Evolutionary conservation across 2,797 vertebrate genomes (phyloP), one percentile per base, ranked within the genome.

Genomic region (Gymnodraco acuticeps): DNA sequence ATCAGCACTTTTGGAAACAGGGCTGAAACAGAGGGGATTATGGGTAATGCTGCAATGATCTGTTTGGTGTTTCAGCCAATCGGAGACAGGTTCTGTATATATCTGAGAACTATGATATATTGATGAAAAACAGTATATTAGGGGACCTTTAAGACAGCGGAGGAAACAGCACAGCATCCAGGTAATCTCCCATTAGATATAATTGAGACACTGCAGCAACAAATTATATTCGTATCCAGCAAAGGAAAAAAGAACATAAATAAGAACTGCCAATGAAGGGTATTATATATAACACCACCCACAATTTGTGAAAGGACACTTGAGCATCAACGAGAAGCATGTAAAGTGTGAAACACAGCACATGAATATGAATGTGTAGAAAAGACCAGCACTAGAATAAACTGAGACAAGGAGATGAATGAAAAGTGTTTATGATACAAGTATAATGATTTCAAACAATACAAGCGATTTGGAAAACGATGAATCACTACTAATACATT

Each of bases 141-240:
- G 23, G 23, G 23, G 23, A 3, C 23, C 23, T 23, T 23, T 65
- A 16, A 27, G 3, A 63, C 54, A 46, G 59, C 14, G 12, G 27
- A 55, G 33, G 23, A 71, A 81, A 67, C 56, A 67, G 38, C 64
- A 63, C 19, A 77, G 61, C 48, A 74, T 67, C 46, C 64, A 83
- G 54, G 80, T 82, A 69, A 87, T 81, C 58, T 67, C 58, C 56
- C 67, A 69, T 70, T 45, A 83, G 54, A 68, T 43, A 55, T 41
- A 82, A 87, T 75, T 70, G 64, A 14, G 69, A 41, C 58, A 48
- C 48, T 54, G 74, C 63, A 64, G 65, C 60, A 62, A 77, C 73
- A 68, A 74, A 88, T 81, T 38, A 68, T 50, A 77, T 84, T 71
- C 61, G 20, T 75, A 73, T 81, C 46, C 71, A 81, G 70, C 55